Base-by-base conservation (phyloP, 2,888 invertebrate species). In the Piscicola geometra region DNA sequence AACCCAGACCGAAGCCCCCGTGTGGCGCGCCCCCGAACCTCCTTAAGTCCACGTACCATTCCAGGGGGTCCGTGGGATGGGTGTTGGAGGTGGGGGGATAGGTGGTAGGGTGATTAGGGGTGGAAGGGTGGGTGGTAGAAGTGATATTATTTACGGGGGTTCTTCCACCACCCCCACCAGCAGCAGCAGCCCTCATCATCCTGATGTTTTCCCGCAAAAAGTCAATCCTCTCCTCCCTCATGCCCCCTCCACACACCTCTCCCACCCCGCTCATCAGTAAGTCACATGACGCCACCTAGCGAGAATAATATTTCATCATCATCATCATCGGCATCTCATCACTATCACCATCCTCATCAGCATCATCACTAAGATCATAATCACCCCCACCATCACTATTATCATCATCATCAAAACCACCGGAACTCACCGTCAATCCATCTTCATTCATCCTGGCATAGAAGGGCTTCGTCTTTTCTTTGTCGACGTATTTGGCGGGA, bases 1-100 rank as follows among this genome's bases (percentile, higher is more conserved):
- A 91, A 0, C 99, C 99, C 82, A 99, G 88, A 5, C 99, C 99
- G 86, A 93, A 99, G 0, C 99, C 99, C 28, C 91, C 96, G 15
- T 94, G 94, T 0, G 93, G 91, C 50, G 92, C 90, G 77, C 92
- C 91, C 0, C 98, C 99, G 86, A 90, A 93, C 78, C 90, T 91
- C 76, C 98, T 88, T 75, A 97, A 85, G 70, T 97, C 93, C 75
- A 94, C 87, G 85, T 98, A 98, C 97, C 97, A 56, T 18, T 56
- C 84, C 15, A 41, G 41, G 5, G n/a, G 25, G 60, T 56, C 60
- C n/a, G 60, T 56, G 5, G 60, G 9, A n/a, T n/a, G n/a, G 41
- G 41, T 15, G 60, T 18, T 3, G 60, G 60, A 56, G 25, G 60
- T 18, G 5, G 12, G 9, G 9, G 5, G 12, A 25, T 5, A 18